These are phyloP conservation scores for Dysmachus trigonus DNA, from an alignment of 2,888 invertebrate species.

Conservation along the genomic window DNA sequence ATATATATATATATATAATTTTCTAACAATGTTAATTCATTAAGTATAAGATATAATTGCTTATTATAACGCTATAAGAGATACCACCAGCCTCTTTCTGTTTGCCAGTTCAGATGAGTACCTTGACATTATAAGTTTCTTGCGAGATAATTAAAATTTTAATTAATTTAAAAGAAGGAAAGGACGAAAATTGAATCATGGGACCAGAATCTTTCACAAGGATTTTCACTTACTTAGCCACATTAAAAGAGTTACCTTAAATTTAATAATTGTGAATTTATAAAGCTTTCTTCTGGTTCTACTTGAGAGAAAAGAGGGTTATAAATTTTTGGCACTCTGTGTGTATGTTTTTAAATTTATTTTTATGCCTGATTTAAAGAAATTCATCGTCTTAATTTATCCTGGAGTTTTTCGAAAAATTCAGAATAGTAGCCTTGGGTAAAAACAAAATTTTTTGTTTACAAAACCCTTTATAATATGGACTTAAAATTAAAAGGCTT, in stretches of 20 bases:
- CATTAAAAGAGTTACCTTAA: neutral
- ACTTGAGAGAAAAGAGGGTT: too few species aligned
- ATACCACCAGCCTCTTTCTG: neutral
- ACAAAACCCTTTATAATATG: too few species aligned
- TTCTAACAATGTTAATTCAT: neutral
- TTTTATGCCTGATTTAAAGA: too few species aligned
- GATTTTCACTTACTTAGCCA: neutral
- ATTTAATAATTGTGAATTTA: neutral
- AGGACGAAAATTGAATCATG: neutral
- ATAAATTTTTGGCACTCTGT: too few species aligned
- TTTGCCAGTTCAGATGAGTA: neutral
- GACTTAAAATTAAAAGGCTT: too few species aligned
- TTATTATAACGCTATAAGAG: neutral
- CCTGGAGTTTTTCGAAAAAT: too few species aligned
- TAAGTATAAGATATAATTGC: neutral
- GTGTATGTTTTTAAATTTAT: neutral
- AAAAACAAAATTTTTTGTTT: too few species aligned
- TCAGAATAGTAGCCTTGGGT: too few species aligned
- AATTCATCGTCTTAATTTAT: too few species aligned
- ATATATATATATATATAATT: too few species aligned
- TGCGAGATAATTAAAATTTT: neutral
- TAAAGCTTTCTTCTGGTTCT: neutral
- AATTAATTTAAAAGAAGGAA: neutral
- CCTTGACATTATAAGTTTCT: neutral
- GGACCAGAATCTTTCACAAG: neutral